Evolutionary conservation across 2,113 vertebrate genomes (phyloP).

Genomic region (Lonchura striata): DNA sequence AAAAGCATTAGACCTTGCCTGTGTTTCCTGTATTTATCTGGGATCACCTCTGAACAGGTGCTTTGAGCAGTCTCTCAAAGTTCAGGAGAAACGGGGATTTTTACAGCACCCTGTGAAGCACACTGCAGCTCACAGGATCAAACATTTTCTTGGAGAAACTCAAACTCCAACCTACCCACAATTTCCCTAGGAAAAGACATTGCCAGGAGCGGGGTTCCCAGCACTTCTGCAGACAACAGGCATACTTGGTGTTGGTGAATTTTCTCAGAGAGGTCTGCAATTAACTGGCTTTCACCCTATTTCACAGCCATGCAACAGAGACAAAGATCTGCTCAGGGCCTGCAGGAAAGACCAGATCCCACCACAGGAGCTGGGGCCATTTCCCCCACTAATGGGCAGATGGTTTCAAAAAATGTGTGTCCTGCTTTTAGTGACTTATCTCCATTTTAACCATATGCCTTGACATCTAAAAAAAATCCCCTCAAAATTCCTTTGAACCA

Average conservation of each 20-base stretch:
- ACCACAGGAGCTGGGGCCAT: background rate
- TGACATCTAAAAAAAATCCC: background rate
- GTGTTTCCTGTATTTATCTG: background rate
- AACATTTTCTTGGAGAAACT: background rate
- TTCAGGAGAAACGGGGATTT: background rate
- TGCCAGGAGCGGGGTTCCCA: background rate
- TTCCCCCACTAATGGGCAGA: background rate
- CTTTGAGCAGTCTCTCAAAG: background rate
- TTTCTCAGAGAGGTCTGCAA: background rate
- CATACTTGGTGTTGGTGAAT: background rate
- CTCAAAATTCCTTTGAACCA: background rate
- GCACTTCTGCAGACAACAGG: background rate
- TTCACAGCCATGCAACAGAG: background rate
- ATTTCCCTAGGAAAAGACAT: background rate
- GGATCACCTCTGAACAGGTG: background rate
- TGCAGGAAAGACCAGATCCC: background rate
- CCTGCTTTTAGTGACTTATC: background rate
- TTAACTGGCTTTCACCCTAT: background rate
- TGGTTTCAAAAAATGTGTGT: background rate
- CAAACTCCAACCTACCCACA: background rate
- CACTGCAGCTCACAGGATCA: background rate
- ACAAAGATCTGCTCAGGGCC: background rate
- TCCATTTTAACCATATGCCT: background rate
- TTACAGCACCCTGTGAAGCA: background rate
- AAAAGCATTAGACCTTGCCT: background rate